Conservation (phyloP, 2,888 invertebrate genomes). For the Cephonodes hylas region DNA sequence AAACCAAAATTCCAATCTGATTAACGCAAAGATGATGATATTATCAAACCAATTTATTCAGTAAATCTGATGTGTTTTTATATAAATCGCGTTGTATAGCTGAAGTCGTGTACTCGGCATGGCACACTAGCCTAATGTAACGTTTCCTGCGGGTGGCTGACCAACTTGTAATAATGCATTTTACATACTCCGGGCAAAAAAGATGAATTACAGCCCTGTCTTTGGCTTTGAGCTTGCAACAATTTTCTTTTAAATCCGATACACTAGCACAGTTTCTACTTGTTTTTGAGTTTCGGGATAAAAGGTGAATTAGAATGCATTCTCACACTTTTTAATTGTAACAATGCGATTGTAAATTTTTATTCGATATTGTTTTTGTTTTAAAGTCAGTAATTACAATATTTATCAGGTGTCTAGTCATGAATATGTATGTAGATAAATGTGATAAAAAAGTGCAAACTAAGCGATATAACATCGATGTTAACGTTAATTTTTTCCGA, state of each 20-base stretch:
- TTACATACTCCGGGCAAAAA: constrained; percentile 21
- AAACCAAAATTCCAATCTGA: too few species aligned
- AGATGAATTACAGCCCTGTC: constrained; percentile 5
- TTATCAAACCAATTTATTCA: too few species aligned
- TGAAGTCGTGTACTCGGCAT: not conserved
- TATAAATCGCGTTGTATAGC: not conserved
- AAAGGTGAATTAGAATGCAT: too few species aligned
- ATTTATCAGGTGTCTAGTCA: not conserved
- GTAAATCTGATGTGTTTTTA: too few species aligned
- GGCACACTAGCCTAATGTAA: constrained; percentile 2
- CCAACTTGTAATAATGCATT: constrained; percentile 26
- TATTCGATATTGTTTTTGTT: too few species aligned
- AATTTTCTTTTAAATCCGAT: constrained; percentile 3
- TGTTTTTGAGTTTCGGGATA: not conserved
- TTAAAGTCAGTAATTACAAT: not conserved
- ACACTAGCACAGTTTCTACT: not conserved
- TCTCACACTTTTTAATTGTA: too few species aligned
- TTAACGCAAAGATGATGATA: too few species aligned
- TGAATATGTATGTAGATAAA: not conserved
- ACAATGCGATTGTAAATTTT: not conserved
- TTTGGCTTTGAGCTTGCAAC: not conserved
- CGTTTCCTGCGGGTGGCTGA: constrained; percentile 16
- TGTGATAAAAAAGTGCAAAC: not conserved
- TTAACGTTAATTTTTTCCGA: not conserved
- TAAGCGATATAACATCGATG: not conserved